A percentile compares a stretch with the other conserved stretches of the same genome.
These are phyloP conservation scores for Zaprionus obscuricornis DNA, from an alignment of 2,888 invertebrate species.

Conservation along the genomic window DNA sequence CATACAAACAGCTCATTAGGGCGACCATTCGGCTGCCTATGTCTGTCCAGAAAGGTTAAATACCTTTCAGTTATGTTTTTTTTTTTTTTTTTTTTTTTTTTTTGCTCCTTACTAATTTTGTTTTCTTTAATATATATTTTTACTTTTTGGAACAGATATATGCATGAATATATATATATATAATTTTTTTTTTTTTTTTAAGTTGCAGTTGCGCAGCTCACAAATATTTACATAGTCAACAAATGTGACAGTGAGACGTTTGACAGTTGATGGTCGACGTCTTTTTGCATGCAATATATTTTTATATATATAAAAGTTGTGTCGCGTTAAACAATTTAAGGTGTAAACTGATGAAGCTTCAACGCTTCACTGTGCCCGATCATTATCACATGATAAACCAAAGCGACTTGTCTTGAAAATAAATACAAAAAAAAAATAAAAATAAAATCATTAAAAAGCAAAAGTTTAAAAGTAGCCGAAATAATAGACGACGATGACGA, in stretches of 20 bases:
- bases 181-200: constrained; percentile 17
- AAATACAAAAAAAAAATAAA: constrained; percentile 37
- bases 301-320: constrained; percentile 33
- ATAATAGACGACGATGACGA: no score
- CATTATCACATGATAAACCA: constrained; percentile 61
- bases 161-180: constrained; percentile 9
- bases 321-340: constrained; percentile 59
- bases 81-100: constrained; percentile 25
- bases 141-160: not conserved
- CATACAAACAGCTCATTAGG: constrained; percentile 40
- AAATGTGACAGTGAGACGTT: constrained; percentile 18
- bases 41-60: constrained; percentile 21
- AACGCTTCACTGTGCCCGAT: constrained; percentile 42
- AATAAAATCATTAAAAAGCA: constrained; percentile 1
- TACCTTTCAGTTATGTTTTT: constrained; percentile 27
- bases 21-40: not conserved
- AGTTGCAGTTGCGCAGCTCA: constrained; percentile 54
- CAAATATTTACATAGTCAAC: constrained; percentile 62
- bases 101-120: no score
- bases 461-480: constrained; percentile 13
- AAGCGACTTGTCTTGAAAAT: constrained; percentile 21
- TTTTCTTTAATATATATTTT: constrained; percentile 26
- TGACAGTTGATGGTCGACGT: constrained; percentile 69
- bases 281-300: no score
- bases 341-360: constrained; percentile 55